Conservation (phyloP, 2,797 vertebrate species). For the Sebastolobus altivelis region DNA sequence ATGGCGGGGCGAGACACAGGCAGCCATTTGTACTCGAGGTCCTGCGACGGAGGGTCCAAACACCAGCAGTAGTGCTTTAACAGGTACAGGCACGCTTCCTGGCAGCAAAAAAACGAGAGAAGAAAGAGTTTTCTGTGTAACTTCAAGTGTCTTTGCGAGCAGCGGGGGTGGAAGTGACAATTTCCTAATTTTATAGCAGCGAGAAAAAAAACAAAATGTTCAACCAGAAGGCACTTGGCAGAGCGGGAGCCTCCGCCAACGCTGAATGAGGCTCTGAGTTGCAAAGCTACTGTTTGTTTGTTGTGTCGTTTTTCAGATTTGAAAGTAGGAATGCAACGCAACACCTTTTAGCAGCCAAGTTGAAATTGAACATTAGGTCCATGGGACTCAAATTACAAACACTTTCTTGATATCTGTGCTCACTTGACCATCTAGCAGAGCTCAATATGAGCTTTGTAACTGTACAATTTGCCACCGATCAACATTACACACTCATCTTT, state of each 20-base stretch:
- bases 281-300: constrained; percentile 40
- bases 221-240: constrained; percentile 51
- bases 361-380: constrained; percentile 37
- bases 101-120: constrained; percentile 25
- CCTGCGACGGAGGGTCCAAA: constrained; percentile 69
- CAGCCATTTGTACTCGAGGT: constrained; percentile 79
- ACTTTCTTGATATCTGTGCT: neutral
- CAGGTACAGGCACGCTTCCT: constrained; percentile 74
- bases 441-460: neutral
- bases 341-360: constrained; percentile 45
- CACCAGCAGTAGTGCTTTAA: constrained; percentile 71
- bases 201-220: constrained; percentile 48
- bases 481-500: neutral
- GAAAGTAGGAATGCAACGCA: constrained; percentile 44
- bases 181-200: constrained; percentile 28
- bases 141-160: constrained; percentile 8
- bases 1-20: constrained; percentile 67
- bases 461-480: neutral
- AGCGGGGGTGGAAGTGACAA: constrained; percentile 19
- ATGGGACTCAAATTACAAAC: constrained; percentile 13
- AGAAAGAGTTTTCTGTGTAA: neutral
- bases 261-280: constrained; percentile 32
- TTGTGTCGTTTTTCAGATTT: constrained; percentile 30
- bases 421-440: neutral
- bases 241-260: constrained; percentile 37